Percentiles rank a stretch among this genome's conserved stretches.
phyloP scores from a whole-genome alignment of 2,797 vertebrate species.

The Poeciliopsis presidionis region DNA sequence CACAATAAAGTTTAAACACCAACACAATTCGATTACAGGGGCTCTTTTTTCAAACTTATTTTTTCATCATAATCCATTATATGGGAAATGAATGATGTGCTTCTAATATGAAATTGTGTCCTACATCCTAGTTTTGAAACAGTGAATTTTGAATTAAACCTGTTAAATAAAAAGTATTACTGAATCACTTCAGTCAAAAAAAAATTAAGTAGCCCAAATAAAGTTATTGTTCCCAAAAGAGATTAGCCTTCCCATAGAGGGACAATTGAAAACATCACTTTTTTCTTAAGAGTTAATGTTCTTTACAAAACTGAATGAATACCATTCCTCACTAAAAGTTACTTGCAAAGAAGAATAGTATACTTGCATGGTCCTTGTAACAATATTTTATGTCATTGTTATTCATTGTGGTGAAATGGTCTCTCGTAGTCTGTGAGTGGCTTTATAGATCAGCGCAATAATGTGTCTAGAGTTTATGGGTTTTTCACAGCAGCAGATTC shows the following conservation, averaged over 20 bases:
- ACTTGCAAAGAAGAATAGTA: not conserved
- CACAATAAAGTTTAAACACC: slow-evolving; percentile 60
- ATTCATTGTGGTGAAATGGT: not conserved
- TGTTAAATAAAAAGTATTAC: slow-evolving; percentile 13
- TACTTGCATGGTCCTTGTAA: not conserved
- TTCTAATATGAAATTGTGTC: slow-evolving; percentile 7
- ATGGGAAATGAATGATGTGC: slow-evolving; percentile 11
- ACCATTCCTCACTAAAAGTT: not conserved
- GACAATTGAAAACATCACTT: not conserved
- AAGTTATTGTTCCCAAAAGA: not conserved
- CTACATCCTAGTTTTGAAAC: slow-evolving; percentile 18
- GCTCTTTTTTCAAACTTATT: slow-evolving; percentile 49
- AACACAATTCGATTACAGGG: slow-evolving; percentile 61
- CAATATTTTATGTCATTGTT: not conserved
- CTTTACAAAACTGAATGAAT: not conserved
- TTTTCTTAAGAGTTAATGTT: not conserved
- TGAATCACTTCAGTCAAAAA: slow-evolving; percentile 4
- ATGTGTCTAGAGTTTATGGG: not conserved
- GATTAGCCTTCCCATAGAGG: not conserved
- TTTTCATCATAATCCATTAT: slow-evolving; percentile 4
- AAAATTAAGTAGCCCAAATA: not conserved
- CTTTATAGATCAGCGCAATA: slow-evolving; percentile 55
- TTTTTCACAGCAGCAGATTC: slow-evolving; percentile 28
- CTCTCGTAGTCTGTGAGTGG: slow-evolving; percentile 47
- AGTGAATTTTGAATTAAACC: slow-evolving; percentile 15